phyloP scores from a whole-genome alignment of 2,113 vertebrate species.

The Oreocharis arfaki region DNA sequence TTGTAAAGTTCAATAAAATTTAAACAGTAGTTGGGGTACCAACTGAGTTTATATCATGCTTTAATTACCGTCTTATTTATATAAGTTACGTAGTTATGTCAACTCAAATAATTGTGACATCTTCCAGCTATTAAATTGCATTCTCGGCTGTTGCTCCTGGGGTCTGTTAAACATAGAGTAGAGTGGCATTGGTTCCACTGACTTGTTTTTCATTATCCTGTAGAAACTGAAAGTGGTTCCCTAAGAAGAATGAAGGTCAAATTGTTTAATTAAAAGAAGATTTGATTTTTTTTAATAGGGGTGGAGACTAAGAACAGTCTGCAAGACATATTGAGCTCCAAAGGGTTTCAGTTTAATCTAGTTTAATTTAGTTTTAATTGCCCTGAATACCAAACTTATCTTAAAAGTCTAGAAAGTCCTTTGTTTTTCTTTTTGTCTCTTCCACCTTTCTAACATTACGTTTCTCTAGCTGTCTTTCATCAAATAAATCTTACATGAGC shows the following conservation, averaged over 20 bases:
- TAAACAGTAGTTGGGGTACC: neutral
- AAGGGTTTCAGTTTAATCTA: constrained; percentile 42
- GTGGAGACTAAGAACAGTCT: neutral
- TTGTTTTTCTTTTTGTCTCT: neutral
- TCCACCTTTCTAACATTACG: neutral
- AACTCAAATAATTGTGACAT: neutral
- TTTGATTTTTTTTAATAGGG: neutral
- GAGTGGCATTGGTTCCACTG: neutral
- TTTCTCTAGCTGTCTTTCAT: neutral
- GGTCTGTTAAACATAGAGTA: neutral
- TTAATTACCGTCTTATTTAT: neutral
- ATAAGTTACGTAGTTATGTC: neutral
- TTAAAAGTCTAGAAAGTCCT: neutral
- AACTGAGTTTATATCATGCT: neutral
- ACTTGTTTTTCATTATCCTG: constrained; percentile 15
- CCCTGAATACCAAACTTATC: constrained; percentile 33
- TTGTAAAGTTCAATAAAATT: neutral
- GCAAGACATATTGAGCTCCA: constrained; percentile 1
- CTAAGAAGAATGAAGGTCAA: constrained; percentile 46
- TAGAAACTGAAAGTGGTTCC: constrained; percentile 14
- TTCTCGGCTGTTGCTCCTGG: neutral
- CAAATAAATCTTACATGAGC: neutral
- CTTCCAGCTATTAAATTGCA: neutral
- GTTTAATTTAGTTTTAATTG: constrained; percentile 52
- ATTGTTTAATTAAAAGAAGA: constrained; percentile 46